Evolutionary conservation across 2,888 invertebrate species (phyloP).

Genomic region (Julus scanicus): DNA sequence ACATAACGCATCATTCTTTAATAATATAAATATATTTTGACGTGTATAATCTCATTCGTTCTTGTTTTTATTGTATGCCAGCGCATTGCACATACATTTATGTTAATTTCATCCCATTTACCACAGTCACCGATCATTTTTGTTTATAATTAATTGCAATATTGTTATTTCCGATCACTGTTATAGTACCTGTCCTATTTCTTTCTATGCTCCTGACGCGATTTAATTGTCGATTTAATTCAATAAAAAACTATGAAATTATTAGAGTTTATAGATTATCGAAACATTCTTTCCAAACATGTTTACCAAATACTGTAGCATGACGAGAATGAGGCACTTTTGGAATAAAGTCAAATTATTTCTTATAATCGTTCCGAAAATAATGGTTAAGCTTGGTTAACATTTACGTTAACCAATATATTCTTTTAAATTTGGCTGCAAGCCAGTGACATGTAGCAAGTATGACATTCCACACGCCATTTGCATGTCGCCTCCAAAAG

Average conservation of each 20-base stretch:
- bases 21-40: neutral
- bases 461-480: too few species aligned
- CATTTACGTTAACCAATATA: too few species aligned
- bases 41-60: constrained; percentile 6
- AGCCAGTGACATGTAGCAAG: too few species aligned
- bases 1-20: constrained; percentile 24
- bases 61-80: neutral
- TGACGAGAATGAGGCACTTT: too few species aligned
- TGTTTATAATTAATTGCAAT: neutral
- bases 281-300: neutral
- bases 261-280: neutral
- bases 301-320: too few species aligned
- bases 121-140: neutral
- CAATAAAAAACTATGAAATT: neutral
- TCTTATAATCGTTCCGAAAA: too few species aligned
- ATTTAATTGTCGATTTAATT: neutral
- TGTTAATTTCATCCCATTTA: constrained; percentile 4
- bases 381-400: too few species aligned
- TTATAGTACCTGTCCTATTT: constrained; percentile 29
- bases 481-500: too few species aligned
- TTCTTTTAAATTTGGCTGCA: too few species aligned
- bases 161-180: neutral
- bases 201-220: neutral
- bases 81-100: neutral
- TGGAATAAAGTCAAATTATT: too few species aligned